Base-by-base conservation (phyloP, 2,888 invertebrate genomes). In the Lasioglossum oenotherae region DNA sequence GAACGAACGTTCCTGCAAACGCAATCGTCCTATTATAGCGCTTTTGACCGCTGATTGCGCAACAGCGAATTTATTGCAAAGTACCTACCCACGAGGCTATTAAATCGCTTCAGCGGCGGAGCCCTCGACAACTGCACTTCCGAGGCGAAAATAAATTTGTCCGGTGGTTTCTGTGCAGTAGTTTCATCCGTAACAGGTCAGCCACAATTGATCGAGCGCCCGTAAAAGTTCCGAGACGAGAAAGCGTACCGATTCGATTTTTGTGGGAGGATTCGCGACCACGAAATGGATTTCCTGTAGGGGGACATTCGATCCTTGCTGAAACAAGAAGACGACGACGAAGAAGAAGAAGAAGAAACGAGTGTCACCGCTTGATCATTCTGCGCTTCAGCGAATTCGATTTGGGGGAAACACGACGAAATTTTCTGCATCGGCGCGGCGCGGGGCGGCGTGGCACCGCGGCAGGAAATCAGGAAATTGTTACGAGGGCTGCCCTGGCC, bases 401-500 rank as follows among this genome's bases (percentile, higher is more conserved):
- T 86, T 86, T 81, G 46, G 38, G 41, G 44, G 41, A 57, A 67
- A 57, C 80, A 74, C 35, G 60, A 35, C 14, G 67, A 80, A 73
- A 85, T 73, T 81, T 86, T 67, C 72, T 19, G 38, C 57, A 64
- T 31, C 64, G 64, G 27, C 41, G 35, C 14, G 14, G 44, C 3
- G 44, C 44, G 16, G 46, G 6, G 44, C 14, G 44, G 44, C 46
- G 46, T 71, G 53, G 46, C 74, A 35, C 73, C 35, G 69, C 67
- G 64, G 60, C 53, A 71, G 60, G 74, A 77, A 81, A 82, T 88
- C 82, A 78, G 82, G 85, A 89, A 91, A 90, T 89, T 87, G 84
- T 87, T 84, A 69, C 80, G 60, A 71, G 57, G 75, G 78, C 75
- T 74, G 73, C 60, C 73, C 69, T 38, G 38, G 64, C 79, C 82